A percentile compares a stretch with the other conserved stretches of the same genome.
Evolutionary conservation across 2,888 invertebrate species (phyloP).

Genomic region (Calliphora vomitoria): DNA sequence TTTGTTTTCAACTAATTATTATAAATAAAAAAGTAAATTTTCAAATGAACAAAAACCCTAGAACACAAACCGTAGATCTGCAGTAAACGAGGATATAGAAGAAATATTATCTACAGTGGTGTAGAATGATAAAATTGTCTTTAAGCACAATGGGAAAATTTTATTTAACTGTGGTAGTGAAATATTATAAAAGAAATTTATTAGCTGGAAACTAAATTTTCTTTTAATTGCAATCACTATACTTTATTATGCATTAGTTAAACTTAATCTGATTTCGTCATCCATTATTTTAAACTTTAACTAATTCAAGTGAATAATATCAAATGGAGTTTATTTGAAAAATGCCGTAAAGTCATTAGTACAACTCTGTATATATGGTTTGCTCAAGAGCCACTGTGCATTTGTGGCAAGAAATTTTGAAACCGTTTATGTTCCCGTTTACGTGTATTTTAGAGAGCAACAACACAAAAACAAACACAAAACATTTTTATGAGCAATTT

Average conservation of each 20-base stretch:
- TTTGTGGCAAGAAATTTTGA: constrained; percentile 1
- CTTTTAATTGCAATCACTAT: too few relatives aligned
- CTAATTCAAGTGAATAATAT: too few relatives aligned
- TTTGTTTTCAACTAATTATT: constrained; percentile 65
- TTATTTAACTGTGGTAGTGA: too few relatives aligned
- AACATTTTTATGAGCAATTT: constrained; percentile 61
- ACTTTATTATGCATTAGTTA: too few relatives aligned
- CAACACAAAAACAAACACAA: constrained; percentile 51
- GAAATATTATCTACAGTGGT: background rate
- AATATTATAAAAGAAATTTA: too few relatives aligned
- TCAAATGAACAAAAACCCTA: constrained; percentile 7
- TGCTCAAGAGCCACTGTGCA: background rate
- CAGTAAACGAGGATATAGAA: constrained; percentile 14
- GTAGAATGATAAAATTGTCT: background rate
- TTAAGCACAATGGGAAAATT: too few relatives aligned
- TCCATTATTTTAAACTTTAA: too few relatives aligned
- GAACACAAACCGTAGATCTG: background rate
- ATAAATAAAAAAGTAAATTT: constrained; percentile 20
- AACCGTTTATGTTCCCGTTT: constrained; percentile 25
- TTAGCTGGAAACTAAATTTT: too few relatives aligned
- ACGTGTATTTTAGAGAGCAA: constrained; percentile 32
- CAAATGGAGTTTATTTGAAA: too few relatives aligned
- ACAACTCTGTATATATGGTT: too few relatives aligned
- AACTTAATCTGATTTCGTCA: too few relatives aligned
- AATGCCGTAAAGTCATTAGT: too few relatives aligned